phyloP scores from a whole-genome alignment of 2,888 invertebrate genomes.

The Acleris emargana region DNA sequence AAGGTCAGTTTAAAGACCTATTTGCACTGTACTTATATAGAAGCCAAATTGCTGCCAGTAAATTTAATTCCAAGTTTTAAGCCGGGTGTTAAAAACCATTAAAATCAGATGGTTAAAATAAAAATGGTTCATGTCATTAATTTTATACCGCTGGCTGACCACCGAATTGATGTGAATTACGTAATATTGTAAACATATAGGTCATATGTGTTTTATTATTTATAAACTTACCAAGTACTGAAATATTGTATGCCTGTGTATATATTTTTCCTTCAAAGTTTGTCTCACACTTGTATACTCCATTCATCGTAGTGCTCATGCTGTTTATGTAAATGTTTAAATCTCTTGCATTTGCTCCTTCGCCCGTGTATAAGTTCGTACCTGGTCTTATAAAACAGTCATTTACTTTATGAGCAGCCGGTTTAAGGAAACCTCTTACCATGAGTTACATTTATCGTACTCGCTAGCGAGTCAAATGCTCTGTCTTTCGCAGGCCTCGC shows the following conservation, averaged over 20 bases:
- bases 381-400: conserved; percentile 77
- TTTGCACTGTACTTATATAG: too few species aligned
- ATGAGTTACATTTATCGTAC: too few species aligned
- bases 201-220: conserved; percentile 17
- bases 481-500: too few species aligned
- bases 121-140: neutral
- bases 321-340: conserved; percentile 59
- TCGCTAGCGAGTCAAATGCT: too few species aligned
- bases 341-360: conserved; percentile 39
- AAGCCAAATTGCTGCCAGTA: too few species aligned
- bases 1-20: too few species aligned
- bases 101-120: neutral
- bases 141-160: neutral
- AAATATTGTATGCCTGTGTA: conserved; percentile 50
- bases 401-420: conserved; percentile 55
- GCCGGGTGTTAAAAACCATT: too few species aligned
- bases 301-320: conserved; percentile 60
- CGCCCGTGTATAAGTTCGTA: conserved; percentile 63
- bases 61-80: neutral
- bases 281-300: conserved; percentile 64
- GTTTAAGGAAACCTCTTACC: neutral
- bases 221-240: conserved; percentile 63
- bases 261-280: conserved; percentile 50
- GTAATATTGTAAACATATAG: neutral
- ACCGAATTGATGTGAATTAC: neutral